Conservation (phyloP, 2,113 vertebrate species). For the Python bivittatus region DNA sequence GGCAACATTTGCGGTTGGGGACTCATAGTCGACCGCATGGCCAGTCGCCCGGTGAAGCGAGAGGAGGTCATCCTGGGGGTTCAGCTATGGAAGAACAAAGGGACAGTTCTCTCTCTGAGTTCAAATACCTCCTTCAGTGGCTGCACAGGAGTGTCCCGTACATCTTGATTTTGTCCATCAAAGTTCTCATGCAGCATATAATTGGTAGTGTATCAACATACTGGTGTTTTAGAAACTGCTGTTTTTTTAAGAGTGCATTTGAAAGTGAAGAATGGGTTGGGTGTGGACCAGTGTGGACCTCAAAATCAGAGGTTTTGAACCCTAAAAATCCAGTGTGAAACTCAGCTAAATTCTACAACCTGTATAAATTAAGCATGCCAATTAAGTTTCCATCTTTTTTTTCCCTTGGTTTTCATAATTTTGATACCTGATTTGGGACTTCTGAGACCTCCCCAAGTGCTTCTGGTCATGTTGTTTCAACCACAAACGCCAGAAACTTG, state of each 20-base stretch:
- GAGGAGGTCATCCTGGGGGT: conserved; percentile 52
- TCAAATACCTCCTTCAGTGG: conserved; percentile 88
- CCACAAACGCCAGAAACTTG: not conserved
- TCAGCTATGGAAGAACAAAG: conserved; percentile 81
- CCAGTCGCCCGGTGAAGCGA: conserved; percentile 67
- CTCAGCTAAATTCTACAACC: not conserved
- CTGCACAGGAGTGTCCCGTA: conserved; percentile 93
- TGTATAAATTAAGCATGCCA: not conserved
- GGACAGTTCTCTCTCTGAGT: conserved; percentile 83
- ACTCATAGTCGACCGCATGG: conserved; percentile 73
- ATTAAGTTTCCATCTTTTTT: not conserved
- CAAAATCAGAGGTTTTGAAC: not conserved
- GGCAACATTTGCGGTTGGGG: conserved; percentile 69
- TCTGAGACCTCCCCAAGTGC: not conserved
- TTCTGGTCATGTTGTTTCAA: not conserved
- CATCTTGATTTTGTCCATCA: conserved; percentile 87
- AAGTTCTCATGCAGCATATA: conserved; percentile 87
- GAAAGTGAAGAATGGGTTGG: not conserved
- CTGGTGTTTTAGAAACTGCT: not conserved
- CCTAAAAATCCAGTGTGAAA: not conserved
- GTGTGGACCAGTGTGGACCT: not conserved
- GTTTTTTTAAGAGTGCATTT: not conserved
- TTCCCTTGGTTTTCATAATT: not conserved
- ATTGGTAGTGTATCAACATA: conserved; percentile 76
- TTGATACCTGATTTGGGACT: not conserved